Base-by-base conservation (phyloP, 1,140 invertebrate species). In the Drosophila jambulina region DNA sequence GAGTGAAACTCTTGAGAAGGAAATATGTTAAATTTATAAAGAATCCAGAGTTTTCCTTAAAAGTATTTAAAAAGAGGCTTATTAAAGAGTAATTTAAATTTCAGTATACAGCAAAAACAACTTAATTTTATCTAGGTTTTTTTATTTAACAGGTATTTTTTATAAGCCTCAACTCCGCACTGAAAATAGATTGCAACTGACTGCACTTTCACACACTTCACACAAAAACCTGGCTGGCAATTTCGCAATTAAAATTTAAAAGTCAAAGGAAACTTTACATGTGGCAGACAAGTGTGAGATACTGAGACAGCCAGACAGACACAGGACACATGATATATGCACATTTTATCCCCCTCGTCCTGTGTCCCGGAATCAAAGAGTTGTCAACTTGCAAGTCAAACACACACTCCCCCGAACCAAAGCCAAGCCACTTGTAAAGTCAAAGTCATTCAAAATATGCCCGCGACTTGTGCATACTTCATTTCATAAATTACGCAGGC, bases 401-500 rank as follows among this genome's bases (percentile, higher is more conserved):
- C 48, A 54, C 48, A 68, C 12, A 25, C 13, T 67, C n/a, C 29
- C 67, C 32, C 19, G 34, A 43, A 49, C n/a, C 36, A 49, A 40
- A 57, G 53, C 42, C 67, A 27, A 40, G 67, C 27, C 70, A 72
- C 71, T 76, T 76, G 60, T 58, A 48, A 65, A 57, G 49, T 76
- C 71, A 77, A 77, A 77, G 74, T 78, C 75, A 69, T 77, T 60
- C 63, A 77, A 61, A 77, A 78, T 77, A 77, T 68, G 46, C 38
- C 54, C 54, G 65, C 70, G 65, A 60, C 68, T 71, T 71, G 64
- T 69, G 71, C 84, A 88, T 88, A 88, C 84, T 88, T 88, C 84
- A 88, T 88, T 90, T 90, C 57, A 90, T 90, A 88, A 88, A 88
- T 90, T 88, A 84, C 84, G 72, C 68, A 68, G 64, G 68, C 84